phyloP scores from a whole-genome alignment of 30 jellyfish, hydroid and myxozoan species.

The Hydra vulgaris region DNA sequence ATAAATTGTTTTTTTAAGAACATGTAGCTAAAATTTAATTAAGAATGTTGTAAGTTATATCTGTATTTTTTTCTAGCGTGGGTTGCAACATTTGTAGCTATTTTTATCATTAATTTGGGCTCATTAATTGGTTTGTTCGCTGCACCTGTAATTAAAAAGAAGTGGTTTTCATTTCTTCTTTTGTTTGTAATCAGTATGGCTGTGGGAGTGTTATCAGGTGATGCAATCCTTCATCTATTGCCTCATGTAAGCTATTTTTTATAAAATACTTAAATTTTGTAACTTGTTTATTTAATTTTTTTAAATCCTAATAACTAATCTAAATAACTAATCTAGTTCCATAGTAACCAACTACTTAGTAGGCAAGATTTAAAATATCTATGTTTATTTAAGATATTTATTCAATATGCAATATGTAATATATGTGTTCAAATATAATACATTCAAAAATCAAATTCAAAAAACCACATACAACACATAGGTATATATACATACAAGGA shows the following conservation, averaged over 20 bases:
- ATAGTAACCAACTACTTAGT: too few relatives aligned
- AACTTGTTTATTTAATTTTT: too few relatives aligned
- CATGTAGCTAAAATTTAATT: background rate
- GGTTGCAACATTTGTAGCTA: slow-evolving; percentile 56
- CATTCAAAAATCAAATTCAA: too few relatives aligned
- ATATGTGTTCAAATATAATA: background rate
- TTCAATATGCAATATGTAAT: too few relatives aligned
- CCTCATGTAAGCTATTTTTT: slow-evolving; percentile 59
- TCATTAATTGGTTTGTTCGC: slow-evolving; percentile 58
- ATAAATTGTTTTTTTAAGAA: background rate
- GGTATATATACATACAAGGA: too few relatives aligned
- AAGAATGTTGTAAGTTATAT: background rate
- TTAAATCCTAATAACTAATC: too few relatives aligned
- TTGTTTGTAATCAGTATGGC: slow-evolving; percentile 56
- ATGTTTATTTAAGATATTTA: too few relatives aligned
- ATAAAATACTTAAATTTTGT: background rate
- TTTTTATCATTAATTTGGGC: slow-evolving; percentile 42
- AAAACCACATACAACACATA: too few relatives aligned
- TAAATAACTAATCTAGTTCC: too few relatives aligned
- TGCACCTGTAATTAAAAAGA: slow-evolving; percentile 58
- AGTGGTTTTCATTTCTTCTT: slow-evolving; percentile 40
- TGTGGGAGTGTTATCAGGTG: slow-evolving; percentile 67
- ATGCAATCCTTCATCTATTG: slow-evolving; percentile 62
- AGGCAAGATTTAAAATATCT: too few relatives aligned
- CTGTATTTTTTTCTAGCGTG: slow-evolving; percentile 39